A percentile compares a stretch with the other conserved stretches of the same genome.
These are phyloP conservation scores for Laspeyria flexula DNA, from an alignment of 2,888 invertebrate genomes.

Conservation along the genomic window DNA sequence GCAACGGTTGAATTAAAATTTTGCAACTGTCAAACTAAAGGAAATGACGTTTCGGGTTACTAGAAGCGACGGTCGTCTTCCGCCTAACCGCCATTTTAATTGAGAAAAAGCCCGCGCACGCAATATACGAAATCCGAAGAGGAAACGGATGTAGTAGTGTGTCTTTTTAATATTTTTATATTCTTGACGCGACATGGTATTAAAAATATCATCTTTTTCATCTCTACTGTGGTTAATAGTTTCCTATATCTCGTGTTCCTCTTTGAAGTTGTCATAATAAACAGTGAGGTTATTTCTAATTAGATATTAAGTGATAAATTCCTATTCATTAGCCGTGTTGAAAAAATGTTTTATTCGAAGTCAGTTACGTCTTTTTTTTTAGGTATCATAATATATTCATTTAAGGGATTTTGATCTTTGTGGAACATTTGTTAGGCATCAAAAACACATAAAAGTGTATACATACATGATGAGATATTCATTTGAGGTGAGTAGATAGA, in stretches of 20 bases:
- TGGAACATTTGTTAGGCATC: too few species aligned
- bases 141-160: constrained; percentile 80
- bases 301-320: constrained; percentile 44
- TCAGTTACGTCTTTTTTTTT: not conserved
- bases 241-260: constrained; percentile 58
- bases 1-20: constrained; percentile 42
- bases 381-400: not conserved
- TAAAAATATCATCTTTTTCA: constrained; percentile 77
- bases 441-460: too few species aligned
- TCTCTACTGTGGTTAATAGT: constrained; percentile 63
- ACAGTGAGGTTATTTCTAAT: constrained; percentile 45
- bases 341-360: constrained; percentile 9
- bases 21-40: constrained; percentile 46
- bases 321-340: constrained; percentile 22
- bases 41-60: constrained; percentile 45
- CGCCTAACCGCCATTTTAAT: constrained; percentile 57
- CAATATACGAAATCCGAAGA: constrained; percentile 61
- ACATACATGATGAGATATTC: not conserved
- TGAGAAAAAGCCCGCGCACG: constrained; percentile 57
- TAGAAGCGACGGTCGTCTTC: constrained; percentile 49
- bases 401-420: not conserved
- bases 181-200: constrained; percentile 67
- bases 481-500: too few species aligned
- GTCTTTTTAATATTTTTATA: constrained; percentile 82
- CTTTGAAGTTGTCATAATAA: constrained; percentile 67